These are phyloP conservation scores for Peromyscus melanophrys DNA, from an alignment of 2,797 vertebrate species.

Conservation along the genomic window DNA sequence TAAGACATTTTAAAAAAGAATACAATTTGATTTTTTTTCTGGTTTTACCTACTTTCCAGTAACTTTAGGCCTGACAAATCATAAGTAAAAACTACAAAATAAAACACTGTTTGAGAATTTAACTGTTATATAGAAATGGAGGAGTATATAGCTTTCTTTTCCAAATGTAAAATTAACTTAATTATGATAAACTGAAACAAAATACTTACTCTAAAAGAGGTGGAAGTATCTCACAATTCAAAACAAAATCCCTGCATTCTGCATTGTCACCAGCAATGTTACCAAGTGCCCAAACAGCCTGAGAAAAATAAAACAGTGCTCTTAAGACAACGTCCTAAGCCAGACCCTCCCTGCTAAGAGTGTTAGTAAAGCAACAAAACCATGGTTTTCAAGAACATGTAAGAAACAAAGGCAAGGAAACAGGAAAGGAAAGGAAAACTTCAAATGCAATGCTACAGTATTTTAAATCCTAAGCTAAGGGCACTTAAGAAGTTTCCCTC, in stretches of 20 bases:
- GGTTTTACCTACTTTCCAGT: slow-evolving; percentile 17
- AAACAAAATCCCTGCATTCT: slow-evolving; percentile 98
- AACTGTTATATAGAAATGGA: slow-evolving; percentile 57
- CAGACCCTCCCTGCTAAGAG: slow-evolving; percentile 37
- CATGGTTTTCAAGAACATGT: neutral
- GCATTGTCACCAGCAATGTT: slow-evolving; percentile 99
- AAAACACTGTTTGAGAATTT: slow-evolving; percentile 56
- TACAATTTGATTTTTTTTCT: slow-evolving; percentile 1
- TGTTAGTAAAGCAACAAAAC: slow-evolving; percentile 43
- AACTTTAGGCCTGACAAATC: slow-evolving; percentile 19
- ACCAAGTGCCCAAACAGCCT: slow-evolving; percentile 99
- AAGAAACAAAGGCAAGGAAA: neutral
- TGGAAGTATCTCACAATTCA: slow-evolving; percentile 97
- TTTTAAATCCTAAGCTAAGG: slow-evolving; percentile 60
- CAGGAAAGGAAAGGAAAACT: slow-evolving; percentile 17
- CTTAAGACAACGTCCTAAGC: slow-evolving; percentile 32
- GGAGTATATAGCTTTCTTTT: slow-evolving; percentile 1
- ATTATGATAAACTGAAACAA: slow-evolving; percentile 41
- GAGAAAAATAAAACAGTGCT: slow-evolving; percentile 86
- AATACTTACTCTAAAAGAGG: slow-evolving; percentile 95
- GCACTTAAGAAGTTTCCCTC: slow-evolving; percentile 18
- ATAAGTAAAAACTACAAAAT: slow-evolving; percentile 47
- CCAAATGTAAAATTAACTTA: slow-evolving; percentile 25
- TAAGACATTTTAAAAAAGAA: neutral
- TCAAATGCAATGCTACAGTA: slow-evolving; percentile 33